These are phyloP conservation scores for Clamator glandarius DNA, from an alignment of 2,797 vertebrate species.

Conservation along the genomic window DNA sequence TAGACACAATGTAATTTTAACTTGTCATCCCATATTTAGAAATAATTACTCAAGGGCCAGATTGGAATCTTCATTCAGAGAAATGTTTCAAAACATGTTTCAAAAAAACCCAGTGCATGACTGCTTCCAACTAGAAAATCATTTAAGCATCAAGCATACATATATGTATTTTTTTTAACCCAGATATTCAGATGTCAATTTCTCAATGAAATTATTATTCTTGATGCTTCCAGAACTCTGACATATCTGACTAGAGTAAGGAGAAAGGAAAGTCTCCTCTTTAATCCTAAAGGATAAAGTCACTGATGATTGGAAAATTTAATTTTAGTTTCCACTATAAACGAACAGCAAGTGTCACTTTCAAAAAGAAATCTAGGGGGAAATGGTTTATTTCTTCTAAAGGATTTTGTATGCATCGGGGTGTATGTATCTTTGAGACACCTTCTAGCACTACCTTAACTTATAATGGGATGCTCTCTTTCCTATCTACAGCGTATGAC, in stretches of 20 bases:
- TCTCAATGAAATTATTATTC: neutral
- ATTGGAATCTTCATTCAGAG: neutral
- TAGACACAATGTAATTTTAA: neutral
- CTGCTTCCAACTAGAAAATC: neutral
- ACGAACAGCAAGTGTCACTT: neutral
- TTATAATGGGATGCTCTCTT: neutral
- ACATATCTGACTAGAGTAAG: neutral
- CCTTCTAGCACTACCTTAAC: neutral
- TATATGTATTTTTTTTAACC: neutral
- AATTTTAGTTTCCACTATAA: neutral
- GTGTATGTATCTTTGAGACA: neutral
- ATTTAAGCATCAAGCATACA: neutral
- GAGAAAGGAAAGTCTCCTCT: neutral
- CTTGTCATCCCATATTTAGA: neutral
- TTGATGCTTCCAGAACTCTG: neutral
- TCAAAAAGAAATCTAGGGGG: neutral
- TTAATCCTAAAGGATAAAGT: neutral
- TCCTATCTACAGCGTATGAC: neutral
- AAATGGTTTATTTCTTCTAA: neutral
- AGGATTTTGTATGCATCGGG: neutral
- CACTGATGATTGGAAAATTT: neutral
- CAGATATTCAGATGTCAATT: neutral
- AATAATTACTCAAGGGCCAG: neutral
- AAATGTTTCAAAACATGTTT: neutral
- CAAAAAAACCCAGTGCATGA: neutral